Conservation (phyloP, 2,797 vertebrate species). For the Rachycentron canadum region DNA sequence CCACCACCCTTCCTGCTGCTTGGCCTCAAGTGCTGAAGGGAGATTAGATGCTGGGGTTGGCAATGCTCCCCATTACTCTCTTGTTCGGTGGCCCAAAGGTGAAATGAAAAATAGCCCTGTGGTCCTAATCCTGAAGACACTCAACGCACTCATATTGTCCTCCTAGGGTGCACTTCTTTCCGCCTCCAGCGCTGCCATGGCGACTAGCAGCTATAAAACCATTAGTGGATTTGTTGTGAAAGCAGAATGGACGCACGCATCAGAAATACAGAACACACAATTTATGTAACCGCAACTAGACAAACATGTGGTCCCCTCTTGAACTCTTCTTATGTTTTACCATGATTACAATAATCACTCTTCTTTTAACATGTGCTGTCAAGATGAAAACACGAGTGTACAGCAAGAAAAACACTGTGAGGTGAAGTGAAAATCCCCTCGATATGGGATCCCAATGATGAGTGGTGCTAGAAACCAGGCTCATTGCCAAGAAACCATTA, state of each 20-base stretch:
- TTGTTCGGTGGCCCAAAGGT: slow-evolving; percentile 74
- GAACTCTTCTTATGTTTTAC: slow-evolving; percentile 52
- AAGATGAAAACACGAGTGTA: slow-evolving; percentile 63
- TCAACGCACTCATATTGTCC: slow-evolving; percentile 76
- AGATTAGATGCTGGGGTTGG: slow-evolving; percentile 75
- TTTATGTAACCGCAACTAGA: slow-evolving; percentile 55
- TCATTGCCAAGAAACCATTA: slow-evolving; percentile 75
- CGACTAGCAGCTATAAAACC: slow-evolving; percentile 78
- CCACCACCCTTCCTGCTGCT: slow-evolving; percentile 55
- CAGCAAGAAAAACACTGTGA: slow-evolving; percentile 70
- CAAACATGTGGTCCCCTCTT: slow-evolving; percentile 58
- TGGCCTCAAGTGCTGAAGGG: slow-evolving; percentile 70
- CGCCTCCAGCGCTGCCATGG: slow-evolving; percentile 84
- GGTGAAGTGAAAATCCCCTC: slow-evolving; percentile 71
- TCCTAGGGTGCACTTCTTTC: slow-evolving; percentile 74
- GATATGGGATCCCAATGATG: slow-evolving; percentile 67
- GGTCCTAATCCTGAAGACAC: slow-evolving; percentile 80
- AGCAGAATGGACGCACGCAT: slow-evolving; percentile 66
- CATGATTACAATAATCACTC: slow-evolving; percentile 57
- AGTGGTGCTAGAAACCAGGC: slow-evolving; percentile 76
- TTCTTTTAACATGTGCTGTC: slow-evolving; percentile 57
- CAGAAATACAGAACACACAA: slow-evolving; percentile 43
- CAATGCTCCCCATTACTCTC: slow-evolving; percentile 72
- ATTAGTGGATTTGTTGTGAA: slow-evolving; percentile 78
- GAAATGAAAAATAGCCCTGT: slow-evolving; percentile 78